These are phyloP conservation scores for Apocheima hispidaria DNA, from an alignment of 2,888 invertebrate species.

Conservation along the genomic window DNA sequence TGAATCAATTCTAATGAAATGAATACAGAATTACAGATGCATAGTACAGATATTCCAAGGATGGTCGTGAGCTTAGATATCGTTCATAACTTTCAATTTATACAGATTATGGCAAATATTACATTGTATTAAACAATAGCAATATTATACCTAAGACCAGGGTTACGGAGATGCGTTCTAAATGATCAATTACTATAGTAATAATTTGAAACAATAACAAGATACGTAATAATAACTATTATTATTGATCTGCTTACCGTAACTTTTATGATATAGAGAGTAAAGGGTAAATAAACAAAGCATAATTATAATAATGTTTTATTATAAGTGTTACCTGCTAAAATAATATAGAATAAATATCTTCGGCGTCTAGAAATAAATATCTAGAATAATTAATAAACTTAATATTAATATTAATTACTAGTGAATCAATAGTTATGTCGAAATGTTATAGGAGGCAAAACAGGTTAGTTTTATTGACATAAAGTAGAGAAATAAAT, in stretches of 20 bases:
- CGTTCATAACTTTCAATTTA: constrained; percentile 54
- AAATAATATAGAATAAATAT: neutral
- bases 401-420: neutral
- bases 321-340: neutral
- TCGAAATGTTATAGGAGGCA: neutral
- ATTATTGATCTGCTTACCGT: constrained; percentile 4
- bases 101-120: constrained; percentile 47
- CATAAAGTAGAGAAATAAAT: neutral
- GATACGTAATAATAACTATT: constrained; percentile 8
- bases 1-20: neutral
- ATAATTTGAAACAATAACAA: constrained; percentile 23
- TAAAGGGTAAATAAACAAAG: constrained; percentile 11
- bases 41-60: constrained; percentile 33
- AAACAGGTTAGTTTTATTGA: constrained; percentile 1
- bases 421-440: neutral
- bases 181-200: constrained; percentile 29
- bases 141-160: constrained; percentile 41
- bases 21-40: neutral
- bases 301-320: neutral
- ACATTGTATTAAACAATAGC: constrained; percentile 55
- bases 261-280: constrained; percentile 10
- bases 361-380: too few relatives aligned
- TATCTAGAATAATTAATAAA: neutral
- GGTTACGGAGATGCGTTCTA: constrained; percentile 36
- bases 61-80: constrained; percentile 52